Base-by-base conservation (phyloP, 2,113 vertebrate species). In the Limanda limanda region DNA sequence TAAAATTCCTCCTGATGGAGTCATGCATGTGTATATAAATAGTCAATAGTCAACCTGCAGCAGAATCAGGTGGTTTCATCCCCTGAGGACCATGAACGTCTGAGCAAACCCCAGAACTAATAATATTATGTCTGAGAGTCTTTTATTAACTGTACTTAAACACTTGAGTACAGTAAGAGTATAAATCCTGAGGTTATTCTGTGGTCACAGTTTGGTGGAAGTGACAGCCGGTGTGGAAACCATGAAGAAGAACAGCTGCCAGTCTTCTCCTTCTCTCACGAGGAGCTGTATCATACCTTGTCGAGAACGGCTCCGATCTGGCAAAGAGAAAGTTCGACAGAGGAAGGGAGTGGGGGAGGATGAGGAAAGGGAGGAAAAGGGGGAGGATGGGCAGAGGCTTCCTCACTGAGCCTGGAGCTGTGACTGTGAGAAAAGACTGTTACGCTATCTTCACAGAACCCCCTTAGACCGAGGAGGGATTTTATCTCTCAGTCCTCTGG, bases 401-500 rank as follows among this genome's bases (percentile, higher is more conserved):
- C 85, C 82, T 90, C 66, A 47, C 58, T 77, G 69, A 81, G 87
- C 90, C 88, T 87, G 68, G 69, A 90, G 90, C 87, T 82, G 84
- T 80, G 83, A 87, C 84, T 83, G 82, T 73, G 84, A 88, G 86
- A 89, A 89, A 86, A 84, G 81, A 85, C 76, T 71, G 86, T 86
- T 88, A 86, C 59, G 61, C 79, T 90, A 79, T 84, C 89, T 92
- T 91, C 92, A 91, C 80, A 88, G 83, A 89, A 76, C 65, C 90
- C 85, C 86, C 69, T 55, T 66, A 87, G 86, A 91, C 82, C 82
- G 74, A 81, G 70, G 35, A 78, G 77, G 89, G 89, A 89, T 91
- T 93, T 92, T 91, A 92, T 89, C 90, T 89, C 80, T 65, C 35
- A 5, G 74, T 92, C 91, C 90, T 78, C 54, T 86, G 93, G 92